Percentiles rank a stretch among this genome's conserved stretches.
phyloP scores from a whole-genome alignment of 2,888 invertebrate species.

The Ormia ochracea region DNA sequence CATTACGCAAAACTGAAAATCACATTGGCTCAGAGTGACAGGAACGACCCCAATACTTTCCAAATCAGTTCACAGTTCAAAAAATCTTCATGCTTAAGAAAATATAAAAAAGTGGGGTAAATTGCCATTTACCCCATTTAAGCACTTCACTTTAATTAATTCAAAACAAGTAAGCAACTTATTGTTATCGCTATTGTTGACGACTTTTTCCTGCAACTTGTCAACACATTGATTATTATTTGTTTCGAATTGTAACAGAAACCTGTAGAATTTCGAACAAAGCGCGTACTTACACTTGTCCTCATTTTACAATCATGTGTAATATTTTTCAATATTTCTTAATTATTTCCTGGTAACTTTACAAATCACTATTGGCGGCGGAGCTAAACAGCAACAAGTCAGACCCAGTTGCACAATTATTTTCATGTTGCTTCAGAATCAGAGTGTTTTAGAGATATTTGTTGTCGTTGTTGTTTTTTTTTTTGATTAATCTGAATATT shows the following conservation, averaged over 20 bases:
- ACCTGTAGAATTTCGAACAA: conserved; percentile 18
- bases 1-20: no score
- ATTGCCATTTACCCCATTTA: conserved; percentile 22
- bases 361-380: conserved; percentile 16
- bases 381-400: no score
- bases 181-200: background rate
- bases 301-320: background rate
- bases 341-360: conserved; percentile 50
- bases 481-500: conserved; percentile 33
- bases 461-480: background rate
- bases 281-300: background rate
- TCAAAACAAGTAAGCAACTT: background rate
- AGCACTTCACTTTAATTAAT: conserved; percentile 8
- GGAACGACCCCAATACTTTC: no score
- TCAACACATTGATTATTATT: background rate
- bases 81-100: no score
- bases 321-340: conserved; percentile 44
- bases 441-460: background rate
- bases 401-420: conserved; percentile 18
- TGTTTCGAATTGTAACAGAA: conserved; percentile 6
- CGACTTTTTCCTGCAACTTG: background rate
- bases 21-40: no score
- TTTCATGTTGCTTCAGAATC: background rate
- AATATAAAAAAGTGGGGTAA: no score
- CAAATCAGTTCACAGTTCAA: no score